Base-by-base conservation (phyloP, 2,888 invertebrate genomes). In the Herminia tarsipennalis region DNA sequence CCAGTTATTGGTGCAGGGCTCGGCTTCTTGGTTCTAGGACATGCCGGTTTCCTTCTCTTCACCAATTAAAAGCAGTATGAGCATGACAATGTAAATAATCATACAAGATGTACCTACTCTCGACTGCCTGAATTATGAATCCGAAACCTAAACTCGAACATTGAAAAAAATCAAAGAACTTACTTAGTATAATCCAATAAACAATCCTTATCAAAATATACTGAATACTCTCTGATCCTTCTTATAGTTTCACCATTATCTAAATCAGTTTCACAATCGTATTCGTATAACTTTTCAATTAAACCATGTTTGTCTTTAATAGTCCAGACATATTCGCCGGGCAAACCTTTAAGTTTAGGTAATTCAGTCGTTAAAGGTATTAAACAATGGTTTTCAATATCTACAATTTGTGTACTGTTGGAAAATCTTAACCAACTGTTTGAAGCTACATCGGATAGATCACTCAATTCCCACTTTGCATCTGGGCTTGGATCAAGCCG, bases 211-310 rank as follows among this genome's bases (percentile, higher is more conserved):
- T 89, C 88, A 37, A 76, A 78, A 66, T 86, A 89, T 34, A 90
- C 89, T 2, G 89, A 82, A 75, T 90, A 89, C 49, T 89, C 75
- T 55, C 88, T 73, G 35, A 90, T 88, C 57, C 84, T 78, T 58
- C 75, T 69, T 8, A 88, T 74, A 0, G 75, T 81, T 18, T 87
- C 88, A n/a, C 83, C 79, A 36, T 75, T 80, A 48, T 86, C 78
- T 18, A 75, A 77, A 39, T 79, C 77, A 8, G 77, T 66, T 24
- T 73, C 78, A 28, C 57, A 81, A 50, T 85, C 79, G 46, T 78
- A 88, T 71, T 88, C 88, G 44, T 86, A 90, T 16, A 90, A 61
- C 54, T 85, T 89, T 66, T 89, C 81, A 50, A 89, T 88, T 1
- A 88, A 67, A 9, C 90, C 90, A 48, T 87, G 69, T 66, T 83